Base-by-base conservation (phyloP, 2,113 vertebrate genomes). In the Natator depressus region DNA sequence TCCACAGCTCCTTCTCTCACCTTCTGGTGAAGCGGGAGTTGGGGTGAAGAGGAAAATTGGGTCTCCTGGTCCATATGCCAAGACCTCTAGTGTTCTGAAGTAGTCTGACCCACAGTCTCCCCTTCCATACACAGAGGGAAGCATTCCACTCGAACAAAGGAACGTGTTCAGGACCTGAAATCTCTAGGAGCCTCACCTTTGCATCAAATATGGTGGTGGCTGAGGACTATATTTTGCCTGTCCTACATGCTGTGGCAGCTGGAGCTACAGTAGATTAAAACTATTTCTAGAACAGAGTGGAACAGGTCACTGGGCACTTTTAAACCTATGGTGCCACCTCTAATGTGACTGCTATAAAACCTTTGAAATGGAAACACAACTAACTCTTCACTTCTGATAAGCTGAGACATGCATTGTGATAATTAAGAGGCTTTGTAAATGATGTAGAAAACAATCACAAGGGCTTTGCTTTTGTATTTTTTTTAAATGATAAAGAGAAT, bases 401-500 rank as follows among this genome's bases (percentile, higher is more conserved):
- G 54, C 82, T 0, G 13, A 62, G 12, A 72, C 87, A 81, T 29
- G 8, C 0, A 69, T 7, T 12, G 7, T 5, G 14, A 22, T 91
- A 50, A 90, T 89, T 25, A 31, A 89, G 85, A 20, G 0, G 35
- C 5, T 78, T 82, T 4, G 17, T 10, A 2, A 90, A 11, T 46
- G 1, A 57, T 5, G 5, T 38, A 80, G 42, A 86, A 93, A 78
- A 31, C 20, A 93, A 38, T 29, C 81, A 59, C 8, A 85, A 7
- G 83, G 93, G 72, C 42, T 46, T 5, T n/a, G 25, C 80, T 69
- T 12, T 0, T 1, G 35, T n/a, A 46, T 27, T 35, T 65, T 25
- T 47, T 20, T 76, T 46, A 89, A 46, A 12, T 42, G 75, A 49
- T 78, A 19, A 88, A 69, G 29, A 0, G 0, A 6, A 11, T 10